Evolutionary conservation across 2,113 vertebrate species (phyloP).

Genomic region (Calidris pugnax): DNA sequence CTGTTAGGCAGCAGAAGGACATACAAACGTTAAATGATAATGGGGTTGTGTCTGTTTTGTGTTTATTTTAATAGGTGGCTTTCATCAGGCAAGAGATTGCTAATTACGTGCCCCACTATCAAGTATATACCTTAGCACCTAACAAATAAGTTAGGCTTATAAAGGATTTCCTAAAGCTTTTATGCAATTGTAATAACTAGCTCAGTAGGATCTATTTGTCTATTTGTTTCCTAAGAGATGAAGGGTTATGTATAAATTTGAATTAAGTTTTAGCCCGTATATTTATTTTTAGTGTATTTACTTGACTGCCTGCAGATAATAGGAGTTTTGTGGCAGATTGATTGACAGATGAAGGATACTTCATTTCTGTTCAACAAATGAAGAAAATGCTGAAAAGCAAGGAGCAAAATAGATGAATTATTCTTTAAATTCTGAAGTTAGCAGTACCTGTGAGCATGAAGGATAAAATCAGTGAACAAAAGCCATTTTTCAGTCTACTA

Average conservation of each 20-base stretch:
- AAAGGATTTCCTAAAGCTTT: not conserved
- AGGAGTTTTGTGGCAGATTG: not conserved
- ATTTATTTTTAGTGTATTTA: constrained; percentile 10
- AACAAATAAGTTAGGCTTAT: not conserved
- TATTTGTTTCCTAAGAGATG: not conserved
- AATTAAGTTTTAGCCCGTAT: not conserved
- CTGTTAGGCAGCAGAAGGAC: not conserved
- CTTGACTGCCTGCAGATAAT: not conserved
- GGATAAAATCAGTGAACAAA: not conserved
- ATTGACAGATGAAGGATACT: not conserved
- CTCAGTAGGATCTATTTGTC: not conserved
- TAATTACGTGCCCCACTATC: not conserved
- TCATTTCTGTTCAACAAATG: not conserved
- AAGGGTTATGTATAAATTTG: not conserved
- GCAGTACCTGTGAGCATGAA: not conserved
- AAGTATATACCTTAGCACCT: not conserved
- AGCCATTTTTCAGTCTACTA: not conserved
- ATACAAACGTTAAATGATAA: not conserved
- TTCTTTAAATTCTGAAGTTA: not conserved
- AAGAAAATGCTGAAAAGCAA: constrained; percentile 1
- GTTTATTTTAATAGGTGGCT: constrained; percentile 9
- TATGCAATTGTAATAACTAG: not conserved
- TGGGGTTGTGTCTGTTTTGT: not conserved
- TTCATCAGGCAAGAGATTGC: not conserved
- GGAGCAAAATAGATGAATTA: constrained; percentile 5